Conservation (phyloP, 2,797 vertebrate species). For the Telmatherina bonti region DNA sequence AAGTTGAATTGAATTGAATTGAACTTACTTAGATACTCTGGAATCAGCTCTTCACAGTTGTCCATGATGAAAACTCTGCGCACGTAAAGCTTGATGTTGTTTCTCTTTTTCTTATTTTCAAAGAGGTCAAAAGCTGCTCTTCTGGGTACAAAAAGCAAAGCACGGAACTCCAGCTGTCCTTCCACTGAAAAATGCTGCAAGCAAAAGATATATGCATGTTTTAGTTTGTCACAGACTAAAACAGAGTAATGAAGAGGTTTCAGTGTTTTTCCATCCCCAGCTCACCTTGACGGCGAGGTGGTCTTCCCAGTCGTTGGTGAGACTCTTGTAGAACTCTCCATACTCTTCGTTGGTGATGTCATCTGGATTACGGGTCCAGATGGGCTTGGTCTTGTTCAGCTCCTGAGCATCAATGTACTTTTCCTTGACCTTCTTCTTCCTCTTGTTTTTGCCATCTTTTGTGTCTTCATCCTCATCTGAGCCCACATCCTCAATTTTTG, state of each 20-base stretch:
- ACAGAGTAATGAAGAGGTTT: not conserved
- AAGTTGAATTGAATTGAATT: too few relatives aligned
- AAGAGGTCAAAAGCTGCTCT: constrained; percentile 95
- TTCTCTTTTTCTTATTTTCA: constrained; percentile 99
- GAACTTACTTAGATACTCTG: constrained; percentile 95
- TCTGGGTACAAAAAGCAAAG: constrained; percentile 92
- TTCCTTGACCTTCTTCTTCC: constrained; percentile 97
- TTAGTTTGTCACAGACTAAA: not conserved
- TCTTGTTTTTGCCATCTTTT: constrained; percentile 95
- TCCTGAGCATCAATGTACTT: constrained; percentile 96
- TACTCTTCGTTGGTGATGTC: constrained; percentile 97
- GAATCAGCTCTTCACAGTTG: constrained; percentile 96
- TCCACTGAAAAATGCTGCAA: constrained; percentile 94
- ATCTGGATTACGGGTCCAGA: constrained; percentile 96
- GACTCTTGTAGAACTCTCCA: constrained; percentile 96
- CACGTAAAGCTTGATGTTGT: constrained; percentile 96
- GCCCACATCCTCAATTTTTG: constrained; percentile 93
- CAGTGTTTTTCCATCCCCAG: not conserved
- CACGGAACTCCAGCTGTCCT: constrained; percentile 94
- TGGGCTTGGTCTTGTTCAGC: constrained; percentile 97
- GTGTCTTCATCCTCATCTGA: constrained; percentile 92
- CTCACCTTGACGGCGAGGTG: constrained; percentile 92
- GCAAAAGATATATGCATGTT: not conserved
- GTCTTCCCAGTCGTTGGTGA: constrained; percentile 97
- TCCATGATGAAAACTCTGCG: constrained; percentile 97